Base-by-base conservation (phyloP, 2,888 invertebrate genomes). In the Stegana nigrithorax region DNA sequence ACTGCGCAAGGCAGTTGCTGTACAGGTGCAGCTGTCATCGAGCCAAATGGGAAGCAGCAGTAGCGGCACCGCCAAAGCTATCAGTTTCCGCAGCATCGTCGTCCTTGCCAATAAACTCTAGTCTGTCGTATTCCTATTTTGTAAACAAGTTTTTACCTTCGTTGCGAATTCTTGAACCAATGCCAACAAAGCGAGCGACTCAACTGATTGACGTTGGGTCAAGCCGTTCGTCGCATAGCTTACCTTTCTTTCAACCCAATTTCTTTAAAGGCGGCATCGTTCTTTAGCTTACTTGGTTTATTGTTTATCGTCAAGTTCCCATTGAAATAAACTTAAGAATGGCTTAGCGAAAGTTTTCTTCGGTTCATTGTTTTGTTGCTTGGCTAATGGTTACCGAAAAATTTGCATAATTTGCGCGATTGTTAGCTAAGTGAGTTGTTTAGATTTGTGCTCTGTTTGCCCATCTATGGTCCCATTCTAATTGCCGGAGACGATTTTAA, bases 71-170 rank as follows among this genome's bases (percentile, higher is more conserved):
- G 67, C 64, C 55, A 63, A 29, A 59, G 44, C 60, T 4, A 73
- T 23, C 66, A 55, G 45, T 63, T 67, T 66, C 60, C 66, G 23
- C 75, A 76, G n/a, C n/a, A n/a, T n/a, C n/a, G n/a, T n/a, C n/a
- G n/a, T 75, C 53, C 17, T 58, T 62, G n/a, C 53, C 50, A 50
- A 25, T 50, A 25, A 26, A 51, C 29, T 23, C 14, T 17, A n/a
- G 29, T 55, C 32, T 12, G 32, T n/a, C 21, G 25, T 36, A 36
- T 55, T 36, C 53, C n/a, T 32, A 14, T 8, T 39, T 39, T 39
- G 39, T 39, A 12, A 17, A 14, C n/a, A 39, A 39, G 39, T 39
- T 39, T 68, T 56, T 44, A 45, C 55, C 60, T 64, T 53, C 62
- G 56, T 60, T 60, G 63, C 65, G 51, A 39, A 36, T 36, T 14